phyloP scores from a whole-genome alignment of 2,888 invertebrate species.

The Yponomeuta malinellus region DNA sequence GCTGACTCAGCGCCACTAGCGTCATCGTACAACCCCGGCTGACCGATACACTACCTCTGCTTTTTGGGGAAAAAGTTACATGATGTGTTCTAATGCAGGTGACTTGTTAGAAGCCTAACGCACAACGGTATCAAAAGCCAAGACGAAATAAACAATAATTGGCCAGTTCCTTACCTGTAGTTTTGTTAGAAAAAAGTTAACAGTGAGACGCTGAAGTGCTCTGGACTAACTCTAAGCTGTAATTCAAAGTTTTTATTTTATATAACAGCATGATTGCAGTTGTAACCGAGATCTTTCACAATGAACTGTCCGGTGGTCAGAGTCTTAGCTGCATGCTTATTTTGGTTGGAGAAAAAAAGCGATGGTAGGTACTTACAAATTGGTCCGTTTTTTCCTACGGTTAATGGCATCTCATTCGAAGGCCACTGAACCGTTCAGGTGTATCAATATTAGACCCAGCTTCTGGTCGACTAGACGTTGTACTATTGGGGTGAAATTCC shows the following conservation, averaged over 20 bases:
- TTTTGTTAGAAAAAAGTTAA: conserved; percentile 31
- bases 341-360: neutral
- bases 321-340: conserved; percentile 5
- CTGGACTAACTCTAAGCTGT: conserved; percentile 41
- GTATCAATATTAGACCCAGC: too few relatives aligned
- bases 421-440: neutral
- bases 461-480: too few relatives aligned
- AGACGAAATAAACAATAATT: too few relatives aligned
- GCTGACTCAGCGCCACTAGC: too few relatives aligned
- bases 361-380: conserved; percentile 2
- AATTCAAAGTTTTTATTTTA: conserved; percentile 55
- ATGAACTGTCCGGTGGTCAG: conserved; percentile 22
- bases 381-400: conserved; percentile 8
- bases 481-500: neutral
- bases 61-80: too few relatives aligned
- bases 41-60: too few relatives aligned
- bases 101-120: too few relatives aligned
- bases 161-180: neutral
- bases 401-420: neutral
- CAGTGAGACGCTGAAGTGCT: conserved; percentile 33
- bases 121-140: too few relatives aligned
- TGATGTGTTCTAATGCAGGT: too few relatives aligned
- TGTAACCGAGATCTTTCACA: conserved; percentile 46
- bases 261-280: conserved; percentile 59
- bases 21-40: too few relatives aligned